Base-by-base conservation (phyloP, 2,113 vertebrate species). In the Leptobrachium leishanense region DNA sequence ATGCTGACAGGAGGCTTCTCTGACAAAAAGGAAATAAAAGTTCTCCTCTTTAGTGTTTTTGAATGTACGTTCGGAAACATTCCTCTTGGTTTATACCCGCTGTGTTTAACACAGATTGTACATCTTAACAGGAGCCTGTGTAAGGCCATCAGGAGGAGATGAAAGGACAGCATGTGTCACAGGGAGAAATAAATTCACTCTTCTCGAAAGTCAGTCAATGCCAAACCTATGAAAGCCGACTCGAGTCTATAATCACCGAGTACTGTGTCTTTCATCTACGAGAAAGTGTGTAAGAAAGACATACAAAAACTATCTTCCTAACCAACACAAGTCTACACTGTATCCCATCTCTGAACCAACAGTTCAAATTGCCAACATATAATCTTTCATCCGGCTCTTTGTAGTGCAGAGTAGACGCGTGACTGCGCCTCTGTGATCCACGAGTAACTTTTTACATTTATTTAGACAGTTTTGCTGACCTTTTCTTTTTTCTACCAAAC, bases 71-170 rank as follows among this genome's bases (percentile, higher is more conserved):
- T 11, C 53, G 3, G 71, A 72, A 57, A 59, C 39, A 57, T 72
- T 55, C 15, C 68, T 46, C 44, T 42, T 72, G 71, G 71, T 59
- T 72, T 72, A n/a, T 43, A 41, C 71, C 71, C 59, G 71, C 71
- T 72, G 71, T 72, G 71, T 55, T 72, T 42, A 72, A 72, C 53
- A 72, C 2, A 59, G 71, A 57, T 41, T 72, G 71, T 57, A 72
- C 71, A 72, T 71, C 69, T 71, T 54, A 71, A 54, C 50, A 71
- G 46, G 71, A 59, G 10, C 71, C 53, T n/a, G 12, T 15, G 12
- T 72, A 42, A 72, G 40, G 71, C 11, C 41, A 64, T 50, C 73
- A 75, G 40, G 62, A 50, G 73, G 43, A 75, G 57, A 75, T 75
- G 62, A 75, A 75, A 75, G 59, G 43, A 41, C 59, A 50, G 57